phyloP scores from a whole-genome alignment of 2,888 invertebrate species.

The Rotaria magnacalcarata region DNA sequence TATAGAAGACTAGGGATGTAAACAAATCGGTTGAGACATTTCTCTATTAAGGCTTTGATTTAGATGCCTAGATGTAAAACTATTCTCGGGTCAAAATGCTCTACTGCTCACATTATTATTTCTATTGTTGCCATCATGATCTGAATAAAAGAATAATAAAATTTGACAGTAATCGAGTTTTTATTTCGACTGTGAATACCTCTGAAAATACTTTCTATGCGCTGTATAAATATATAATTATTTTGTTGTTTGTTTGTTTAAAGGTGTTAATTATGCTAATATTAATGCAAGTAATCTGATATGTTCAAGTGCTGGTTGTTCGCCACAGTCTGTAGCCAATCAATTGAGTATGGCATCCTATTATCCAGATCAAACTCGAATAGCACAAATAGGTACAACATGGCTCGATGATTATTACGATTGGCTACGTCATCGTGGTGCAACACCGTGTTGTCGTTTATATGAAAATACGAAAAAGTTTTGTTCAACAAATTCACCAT shows the following conservation, averaged over 20 bases:
- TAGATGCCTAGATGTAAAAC: no score
- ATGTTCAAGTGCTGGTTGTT: conserved; percentile 60
- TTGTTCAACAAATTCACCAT: conserved; percentile 52
- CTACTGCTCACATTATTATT: no score
- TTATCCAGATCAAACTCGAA: conserved; percentile 66
- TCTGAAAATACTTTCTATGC: no score
- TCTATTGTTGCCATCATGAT: no score
- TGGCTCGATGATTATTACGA: conserved; percentile 96
- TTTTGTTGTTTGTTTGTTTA: neutral
- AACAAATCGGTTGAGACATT: no score
- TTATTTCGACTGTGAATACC: no score
- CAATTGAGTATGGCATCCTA: conserved; percentile 57
- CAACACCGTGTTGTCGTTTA: conserved; percentile 43
- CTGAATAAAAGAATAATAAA: no score
- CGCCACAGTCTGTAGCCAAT: conserved; percentile 56
- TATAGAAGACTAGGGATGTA: no score
- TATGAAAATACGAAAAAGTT: conserved; percentile 50
- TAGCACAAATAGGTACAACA: conserved; percentile 79
- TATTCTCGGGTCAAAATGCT: no score
- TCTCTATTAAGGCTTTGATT: no score
- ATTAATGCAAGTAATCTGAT: conserved; percentile 69
- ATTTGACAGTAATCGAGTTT: no score
- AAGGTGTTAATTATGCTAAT: conserved; percentile 54
- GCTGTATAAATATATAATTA: no score
- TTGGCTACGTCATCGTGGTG: conserved; percentile 66